Base-by-base conservation (phyloP, 1,140 invertebrate genomes). In the Dendrolimus kikuchii region DNA sequence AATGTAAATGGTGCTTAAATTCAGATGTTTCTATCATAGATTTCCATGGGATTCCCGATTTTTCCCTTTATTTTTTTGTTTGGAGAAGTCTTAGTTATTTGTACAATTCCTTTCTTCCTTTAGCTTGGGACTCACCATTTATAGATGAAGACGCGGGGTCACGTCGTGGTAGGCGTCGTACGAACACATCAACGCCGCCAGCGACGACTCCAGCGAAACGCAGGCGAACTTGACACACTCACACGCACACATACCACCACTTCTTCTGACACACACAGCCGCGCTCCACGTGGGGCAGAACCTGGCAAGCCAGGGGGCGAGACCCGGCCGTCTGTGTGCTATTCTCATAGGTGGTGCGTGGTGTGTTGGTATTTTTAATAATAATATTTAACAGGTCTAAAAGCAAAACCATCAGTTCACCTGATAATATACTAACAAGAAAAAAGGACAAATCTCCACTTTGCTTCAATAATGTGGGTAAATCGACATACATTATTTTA, bases 101-200 rank as follows among this genome's bases (percentile, higher is more conserved):
- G 37, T 23, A 50, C 5, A 6, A 41, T 37, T 38, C 23, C 23
- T 45, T 44, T 51, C 0, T 36, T 7, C 41, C 48, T 54, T 40
- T 60, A 77, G 71, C 70, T 5, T 79, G 71, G 72, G 77, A 81
- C 38, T 81, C 77, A 5, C 74, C 76, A 5, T 50, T 74, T 0
- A 49, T 68, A 61, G 81, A 83, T 10, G 81, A 85, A 55, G 80
- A 83, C 8, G 57, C 61, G 5, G 59, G 62, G 5, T 66, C 75
- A 0, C 68, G 80, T 0, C 77, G 81, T 5, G 80, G 80, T 4
- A 66, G 81, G 0, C 54, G 81, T 5, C 71, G 81, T 0, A 64
- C 74, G 1, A 74, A 81, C 49, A 75, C 77, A 0, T 78, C 79
- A 0, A 81, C 81, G 0, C 80, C 81, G 4, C 81, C 81, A 5